Base-by-base conservation (phyloP, 2,797 vertebrate species). In the Austrolebias charrua region DNA sequence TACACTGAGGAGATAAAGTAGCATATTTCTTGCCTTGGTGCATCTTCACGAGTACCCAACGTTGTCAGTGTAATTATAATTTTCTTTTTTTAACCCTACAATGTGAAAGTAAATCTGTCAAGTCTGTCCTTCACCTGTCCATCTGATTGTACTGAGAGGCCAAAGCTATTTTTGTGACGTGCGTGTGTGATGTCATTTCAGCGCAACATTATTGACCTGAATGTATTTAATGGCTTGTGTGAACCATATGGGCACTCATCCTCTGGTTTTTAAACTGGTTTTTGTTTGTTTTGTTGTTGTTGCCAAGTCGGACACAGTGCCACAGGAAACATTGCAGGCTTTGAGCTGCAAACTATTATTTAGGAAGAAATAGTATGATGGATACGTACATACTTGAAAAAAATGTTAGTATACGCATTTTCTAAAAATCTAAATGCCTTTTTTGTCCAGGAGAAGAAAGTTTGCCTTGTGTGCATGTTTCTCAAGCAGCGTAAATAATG, bases 401-500 rank as follows among this genome's bases (percentile, higher is more conserved):
- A 61, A 18, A 2, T 4, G 55, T 69, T 68, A 75, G 71, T 56
- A 70, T 74, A 79, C 88, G 84, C 87, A 89, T 87, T 89, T 86
- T n/a, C n/a, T 31, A 48, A 63, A 55, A 33, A 74, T 84, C 68
- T 75, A 67, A 82, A 84, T 83, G 85, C 81, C 83, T 89, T 90
- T 35, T 71, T 73, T 49, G 75, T 89, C 73, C 69, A 43, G 53
- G 59, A 61, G 73, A 69, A 69, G 49, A 75, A 57, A 18, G 61
- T 65, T 85, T 65, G 76, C 79, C 45, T 72, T 71, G 61, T 38
- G 11, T 86, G 90, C 89, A 89, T 90, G 90, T 87, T 85, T 84
- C 63, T 77, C 52, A 52, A 73, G 66, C 74, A 79, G 66, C 67
- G 71, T 83, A 71, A 78, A 61, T 71, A 54, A 5, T 71, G 66